Percentiles rank a stretch among this genome's conserved stretches.
phyloP scores from a whole-genome alignment of 1,140 invertebrate genomes.

The Episyrphus balteatus region DNA sequence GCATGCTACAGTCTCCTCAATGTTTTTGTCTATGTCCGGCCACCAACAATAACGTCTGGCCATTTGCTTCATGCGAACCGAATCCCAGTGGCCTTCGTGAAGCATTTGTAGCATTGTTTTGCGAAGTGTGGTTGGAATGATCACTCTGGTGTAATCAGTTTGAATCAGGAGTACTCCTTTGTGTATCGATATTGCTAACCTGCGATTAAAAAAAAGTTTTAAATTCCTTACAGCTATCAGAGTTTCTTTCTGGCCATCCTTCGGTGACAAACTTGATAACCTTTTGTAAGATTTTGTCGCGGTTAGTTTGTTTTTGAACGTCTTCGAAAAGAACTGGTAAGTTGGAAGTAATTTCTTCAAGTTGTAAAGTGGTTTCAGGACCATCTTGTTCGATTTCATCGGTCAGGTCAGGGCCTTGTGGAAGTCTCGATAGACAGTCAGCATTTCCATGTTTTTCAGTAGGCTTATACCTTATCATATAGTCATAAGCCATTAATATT shows the following conservation, averaged over 20 bases:
- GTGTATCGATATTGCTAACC: no score
- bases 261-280: constrained; percentile 2
- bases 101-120: background rate
- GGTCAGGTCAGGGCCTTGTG: constrained; percentile 1
- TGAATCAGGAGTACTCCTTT: no score
- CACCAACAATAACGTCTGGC: background rate
- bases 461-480: constrained; percentile 11
- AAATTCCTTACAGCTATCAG: no score
- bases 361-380: constrained; percentile 1
- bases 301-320: constrained; percentile 1
- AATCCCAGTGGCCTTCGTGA: background rate
- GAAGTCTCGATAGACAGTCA: constrained; percentile 16
- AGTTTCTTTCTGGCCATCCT: background rate
- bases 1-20: background rate
- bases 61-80: background rate
- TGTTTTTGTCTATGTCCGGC: background rate
- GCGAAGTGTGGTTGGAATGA: no score
- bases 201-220: no score
- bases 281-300: background rate
- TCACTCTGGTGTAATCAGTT: no score
- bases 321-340: constrained; percentile 7
- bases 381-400: constrained; percentile 3
- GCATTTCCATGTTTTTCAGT: constrained; percentile 12
- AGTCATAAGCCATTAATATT: constrained; percentile 12
- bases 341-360: no score